A percentile compares a stretch with the other conserved stretches of the same genome.
phyloP scores from a whole-genome alignment of 2,113 vertebrate genomes.

The Pimephales promelas region DNA sequence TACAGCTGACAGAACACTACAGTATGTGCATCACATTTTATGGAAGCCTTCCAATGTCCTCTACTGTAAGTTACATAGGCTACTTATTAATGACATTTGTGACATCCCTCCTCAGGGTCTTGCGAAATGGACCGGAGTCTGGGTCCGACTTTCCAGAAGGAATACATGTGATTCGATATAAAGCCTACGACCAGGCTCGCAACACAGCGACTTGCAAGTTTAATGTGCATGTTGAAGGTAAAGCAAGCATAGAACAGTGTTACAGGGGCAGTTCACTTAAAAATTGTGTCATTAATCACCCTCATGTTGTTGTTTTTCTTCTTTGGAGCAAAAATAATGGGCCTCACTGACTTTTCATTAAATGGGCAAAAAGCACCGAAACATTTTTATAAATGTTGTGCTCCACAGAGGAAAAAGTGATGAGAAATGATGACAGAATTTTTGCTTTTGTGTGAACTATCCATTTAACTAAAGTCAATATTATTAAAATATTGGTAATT shows the following conservation, averaged over 20 bases:
- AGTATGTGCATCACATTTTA: conserved; percentile 72
- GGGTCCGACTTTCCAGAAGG: conserved; percentile 87
- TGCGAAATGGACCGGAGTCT: conserved; percentile 81
- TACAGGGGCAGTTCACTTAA: neutral
- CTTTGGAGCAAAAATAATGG: neutral
- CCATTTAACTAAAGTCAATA: neutral
- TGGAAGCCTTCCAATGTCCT: neutral
- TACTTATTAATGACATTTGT: neutral
- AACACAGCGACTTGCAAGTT: conserved; percentile 97
- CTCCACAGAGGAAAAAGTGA: neutral
- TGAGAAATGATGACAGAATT: neutral
- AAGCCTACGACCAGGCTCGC: conserved; percentile 86
- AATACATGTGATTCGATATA: conserved; percentile 85
- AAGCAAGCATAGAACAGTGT: neutral
- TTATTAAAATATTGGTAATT: neutral
- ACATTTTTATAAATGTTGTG: neutral
- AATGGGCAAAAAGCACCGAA: neutral
- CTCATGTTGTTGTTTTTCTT: neutral
- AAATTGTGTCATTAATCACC: neutral
- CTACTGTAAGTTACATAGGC: neutral
- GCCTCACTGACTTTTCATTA: neutral
- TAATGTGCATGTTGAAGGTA: conserved; percentile 88
- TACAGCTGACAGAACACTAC: conserved; percentile 84
- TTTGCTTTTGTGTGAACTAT: neutral
- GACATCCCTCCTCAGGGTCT: conserved; percentile 74